Base-by-base conservation (phyloP, 2,888 invertebrate genomes). In the Agrypnus murinus region DNA sequence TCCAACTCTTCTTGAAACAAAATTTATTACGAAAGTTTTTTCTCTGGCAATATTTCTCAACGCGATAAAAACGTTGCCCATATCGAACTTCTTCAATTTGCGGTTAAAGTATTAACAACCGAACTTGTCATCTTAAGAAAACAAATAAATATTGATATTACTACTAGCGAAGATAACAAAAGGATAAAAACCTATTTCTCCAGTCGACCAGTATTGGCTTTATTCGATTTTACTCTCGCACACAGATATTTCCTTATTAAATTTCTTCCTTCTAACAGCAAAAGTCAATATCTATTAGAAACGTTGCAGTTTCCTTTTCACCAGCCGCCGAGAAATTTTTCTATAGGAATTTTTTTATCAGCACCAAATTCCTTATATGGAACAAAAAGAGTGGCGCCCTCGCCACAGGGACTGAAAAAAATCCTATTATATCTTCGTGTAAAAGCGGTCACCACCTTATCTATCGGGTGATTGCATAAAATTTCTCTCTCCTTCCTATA, bases 401-500 rank as follows among this genome's bases (percentile, higher is more conserved):
- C 25, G 25, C 25, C 48, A 50, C 50, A 25, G 5, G 31, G 9
- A 10, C 48, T 19, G 48, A 31, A 32, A 50, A 50, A 50, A 31
- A 19, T 31, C 31, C 19, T 50, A 25, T 12, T 31, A 31, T 50
- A 50, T 50, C 50, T 50, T 31, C 31, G 50, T 25, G 25, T 55
- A 36, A 34, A 12, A 31, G n/a, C 15, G 55, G 55, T 55, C 55
- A 55, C 14, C 36, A 3, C 36, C 36, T 55, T 55, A 55, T 55
- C 55, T 36, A 12, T 36, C 12, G 25, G 10, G n/a, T 58, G 38
- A 58, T 40, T 58, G 34, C 40, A 40, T 58, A 58, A 58, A 17
- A 58, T 58, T 58, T 15, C 38, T n/a, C n/a, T n/a, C n/a, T n/a
- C n/a, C n/a, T 58, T 15, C 34, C 40, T 40, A 58, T 58, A 58